A percentile compares a stretch with the other conserved stretches of the same genome.
Conservation (phyloP, 2,797 vertebrate genomes). For the Scomberomorus guttatus region DNA sequence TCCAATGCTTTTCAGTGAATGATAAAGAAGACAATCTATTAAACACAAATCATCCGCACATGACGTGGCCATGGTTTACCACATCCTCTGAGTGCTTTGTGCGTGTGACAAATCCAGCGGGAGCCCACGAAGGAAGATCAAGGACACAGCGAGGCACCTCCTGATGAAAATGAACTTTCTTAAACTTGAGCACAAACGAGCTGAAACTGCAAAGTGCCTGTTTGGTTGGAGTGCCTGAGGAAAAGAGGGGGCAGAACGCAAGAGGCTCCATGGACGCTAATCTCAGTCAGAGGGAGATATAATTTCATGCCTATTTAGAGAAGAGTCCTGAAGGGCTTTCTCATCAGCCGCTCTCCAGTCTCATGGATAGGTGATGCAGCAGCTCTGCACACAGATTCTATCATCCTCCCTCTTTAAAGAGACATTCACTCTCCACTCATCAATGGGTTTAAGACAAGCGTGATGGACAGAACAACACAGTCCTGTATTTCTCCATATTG, state of each 20-base stretch:
- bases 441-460: slow-evolving; percentile 49
- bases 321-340: slow-evolving; percentile 87
- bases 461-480: slow-evolving; percentile 36
- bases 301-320: slow-evolving; percentile 91
- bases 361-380: slow-evolving; percentile 87
- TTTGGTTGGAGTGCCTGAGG: slow-evolving; percentile 84
- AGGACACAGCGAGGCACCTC: slow-evolving; percentile 75
- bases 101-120: slow-evolving; percentile 74
- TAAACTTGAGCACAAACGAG: slow-evolving; percentile 85
- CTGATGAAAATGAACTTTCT: slow-evolving; percentile 85
- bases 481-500: slow-evolving; percentile 33
- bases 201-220: slow-evolving; percentile 88
- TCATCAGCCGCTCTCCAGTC: slow-evolving; percentile 81
- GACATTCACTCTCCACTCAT: slow-evolving; percentile 73
- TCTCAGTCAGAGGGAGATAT: slow-evolving; percentile 89
- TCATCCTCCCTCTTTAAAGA: slow-evolving; percentile 80
- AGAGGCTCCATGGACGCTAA: slow-evolving; percentile 82
- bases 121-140: slow-evolving; percentile 64
- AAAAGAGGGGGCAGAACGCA: slow-evolving; percentile 77
- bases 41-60: slow-evolving; percentile 44
- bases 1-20: slow-evolving; percentile 28
- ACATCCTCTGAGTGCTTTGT: slow-evolving; percentile 54
- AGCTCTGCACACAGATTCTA: slow-evolving; percentile 80
- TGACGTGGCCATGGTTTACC: slow-evolving; percentile 48
- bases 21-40: slow-evolving; percentile 34